Base-by-base conservation (phyloP, 2,113 vertebrate species). In the Epinephelus moara region DNA sequence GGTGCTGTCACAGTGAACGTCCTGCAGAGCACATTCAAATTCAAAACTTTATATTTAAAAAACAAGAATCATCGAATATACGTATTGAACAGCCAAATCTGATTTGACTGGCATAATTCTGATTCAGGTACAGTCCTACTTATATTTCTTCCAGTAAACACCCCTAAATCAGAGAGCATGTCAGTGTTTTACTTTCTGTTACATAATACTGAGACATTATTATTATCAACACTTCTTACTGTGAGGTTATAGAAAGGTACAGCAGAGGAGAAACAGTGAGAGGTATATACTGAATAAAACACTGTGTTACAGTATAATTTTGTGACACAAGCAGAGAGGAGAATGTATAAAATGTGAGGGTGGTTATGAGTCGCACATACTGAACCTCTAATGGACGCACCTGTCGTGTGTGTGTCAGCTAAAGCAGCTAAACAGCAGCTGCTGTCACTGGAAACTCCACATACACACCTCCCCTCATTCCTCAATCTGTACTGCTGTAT, bases 371-470 rank as follows among this genome's bases (percentile, higher is more conserved):
- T 15, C 49, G 33, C 17, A 4, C 61, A 55, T 13, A 4, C 57
- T 70, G 49, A 47, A n/a, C 25, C 73, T 70, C 82, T 66, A 14
- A 57, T 62, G 57, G 75, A 84, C 8, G 80, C 90, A 91, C 87
- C 91, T 91, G 92, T 84, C 75, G 68, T 14, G 1, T 75, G 42
- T n/a, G 9, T 66, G 75, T 73, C 52, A 82, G 71, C 70, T 27
- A 25, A 5, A 83, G 57, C 71, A 59, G 57, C 33, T 21, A 11
- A 49, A n/a, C 52, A 60, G 85, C 90, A 91, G 91, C 90, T 45
- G 42, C 81, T 70, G 78, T 49, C 68, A 71, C 69, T 70, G 47
- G 30, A 59, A 61, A 49, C 72, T 71, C 74, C 61, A 59, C 70
- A 19, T 23, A 42, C 8, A 45, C 40, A 68, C 21, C n/a, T 23